Evolutionary conservation across 2,888 invertebrate species (phyloP).

Genomic region (Trichogramma dendrolimi): DNA sequence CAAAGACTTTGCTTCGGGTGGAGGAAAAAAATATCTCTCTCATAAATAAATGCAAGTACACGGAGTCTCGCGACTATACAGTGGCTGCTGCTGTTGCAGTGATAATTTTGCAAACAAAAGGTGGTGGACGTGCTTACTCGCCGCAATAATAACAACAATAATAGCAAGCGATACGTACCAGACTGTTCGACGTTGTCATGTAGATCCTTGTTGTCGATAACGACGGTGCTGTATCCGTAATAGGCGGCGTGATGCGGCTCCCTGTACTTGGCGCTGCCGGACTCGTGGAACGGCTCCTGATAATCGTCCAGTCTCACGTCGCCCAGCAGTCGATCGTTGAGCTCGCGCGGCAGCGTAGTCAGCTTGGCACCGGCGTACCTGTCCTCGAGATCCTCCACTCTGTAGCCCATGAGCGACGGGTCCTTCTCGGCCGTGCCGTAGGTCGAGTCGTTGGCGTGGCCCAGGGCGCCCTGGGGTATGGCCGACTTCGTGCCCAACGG

Average conservation of each 20-base stretch:
- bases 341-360: conserved; percentile 48
- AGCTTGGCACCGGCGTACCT: conserved; percentile 48
- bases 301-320: conserved; percentile 51
- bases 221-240: conserved; percentile 51
- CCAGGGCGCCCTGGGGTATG: conserved; percentile 50
- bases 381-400: conserved; percentile 61
- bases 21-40: not conserved
- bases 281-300: conserved; percentile 51
- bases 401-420: conserved; percentile 55
- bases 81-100: not conserved
- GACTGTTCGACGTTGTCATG: conserved; percentile 51
- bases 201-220: conserved; percentile 52
- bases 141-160: not conserved
- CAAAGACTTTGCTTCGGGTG: no score
- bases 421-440: conserved; percentile 57
- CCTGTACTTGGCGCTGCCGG: conserved; percentile 41
- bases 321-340: conserved; percentile 49
- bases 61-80: not conserved
- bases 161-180: conserved; percentile 37
- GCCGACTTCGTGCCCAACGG: conserved; percentile 53
- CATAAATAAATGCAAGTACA: conserved; percentile 23
- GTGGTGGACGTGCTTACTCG: not conserved
- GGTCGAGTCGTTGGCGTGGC: conserved; percentile 55
- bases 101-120: not conserved
- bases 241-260: conserved; percentile 49